Percentiles rank a stretch among this genome's conserved stretches.
phyloP scores from a whole-genome alignment of 2,888 invertebrate genomes.

The Lepas anatifera region DNA sequence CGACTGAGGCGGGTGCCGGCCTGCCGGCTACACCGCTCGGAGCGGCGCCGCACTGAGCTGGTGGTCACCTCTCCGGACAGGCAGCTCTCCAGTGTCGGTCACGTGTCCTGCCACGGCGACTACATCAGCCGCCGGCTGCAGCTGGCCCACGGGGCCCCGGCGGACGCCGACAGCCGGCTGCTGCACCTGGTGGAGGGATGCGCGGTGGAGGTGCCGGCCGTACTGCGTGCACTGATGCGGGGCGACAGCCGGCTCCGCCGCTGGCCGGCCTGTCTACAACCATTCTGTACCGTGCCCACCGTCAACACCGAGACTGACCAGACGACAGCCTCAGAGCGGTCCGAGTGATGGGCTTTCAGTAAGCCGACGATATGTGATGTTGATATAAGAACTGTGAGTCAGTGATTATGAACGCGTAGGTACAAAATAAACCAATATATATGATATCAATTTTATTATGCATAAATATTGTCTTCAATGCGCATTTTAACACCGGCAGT shows the following conservation, averaged over 20 bases:
- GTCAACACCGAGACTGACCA: too few relatives aligned
- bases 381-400: too few relatives aligned
- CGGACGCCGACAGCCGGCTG: neutral
- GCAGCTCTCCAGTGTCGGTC: neutral
- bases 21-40: neutral
- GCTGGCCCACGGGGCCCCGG: neutral
- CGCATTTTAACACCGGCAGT: too few relatives aligned
- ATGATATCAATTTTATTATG: too few relatives aligned
- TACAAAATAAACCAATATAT: too few relatives aligned
- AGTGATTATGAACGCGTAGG: too few relatives aligned
- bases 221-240: neutral
- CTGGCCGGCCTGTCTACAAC: neutral
- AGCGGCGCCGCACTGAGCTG: conserved; percentile 2
- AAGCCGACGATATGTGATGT: too few relatives aligned
- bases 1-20: neutral
- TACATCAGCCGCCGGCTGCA: conserved; percentile 4
- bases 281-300: too few relatives aligned
- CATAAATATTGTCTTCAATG: too few relatives aligned
- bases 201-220: neutral
- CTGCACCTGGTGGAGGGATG: conserved; percentile 9
- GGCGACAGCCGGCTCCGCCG: too few relatives aligned
- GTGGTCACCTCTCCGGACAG: neutral
- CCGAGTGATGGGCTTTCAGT: too few relatives aligned
- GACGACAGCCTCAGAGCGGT: too few relatives aligned
- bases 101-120: neutral